Base-by-base conservation (phyloP, 2,888 invertebrate species). In the Mimumesa dahlbomi region DNA sequence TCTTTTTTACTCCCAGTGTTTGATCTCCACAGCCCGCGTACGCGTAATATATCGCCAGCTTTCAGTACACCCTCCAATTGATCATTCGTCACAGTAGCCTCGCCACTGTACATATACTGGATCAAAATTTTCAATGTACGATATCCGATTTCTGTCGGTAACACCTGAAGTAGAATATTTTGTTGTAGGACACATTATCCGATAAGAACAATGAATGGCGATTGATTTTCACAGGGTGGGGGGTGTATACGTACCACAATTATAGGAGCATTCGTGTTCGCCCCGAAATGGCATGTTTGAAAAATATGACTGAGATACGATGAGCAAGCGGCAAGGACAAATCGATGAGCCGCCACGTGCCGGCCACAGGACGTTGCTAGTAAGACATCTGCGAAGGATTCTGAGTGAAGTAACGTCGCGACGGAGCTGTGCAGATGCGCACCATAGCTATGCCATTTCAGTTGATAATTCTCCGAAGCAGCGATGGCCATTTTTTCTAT, bases 401-500 rank as follows among this genome's bases (percentile, higher is more conserved):
- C 95, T 84, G 94, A 95, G 67, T 94, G 93, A 14, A 94, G 92
- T 83, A 95, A 89, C 14, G 94, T 93, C 65, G 96, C 94, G 50
- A 96, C 94, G 71, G 95, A 95, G 53, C 94, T 93, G 90, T 96
- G 95, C 82, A 96, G 91, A 90, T 96, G 95, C 25, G 94, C 93
- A 83, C 94, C 93, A 91, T 95, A 96, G 77, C 95, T 95, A 90
- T 96, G 95, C 96, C 96, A 96, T 91, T 96, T 96, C 56, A 96
- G 91, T 90, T 96, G 96, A 89, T 96, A 96, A 83, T 95, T 96
- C 89, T 96, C 96, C 83, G 91, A 90, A 45, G 90, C 90, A 38
- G 90, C 88, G 71, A 90, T 89, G 29, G 91, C 91, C 91, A 92
- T 92, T 82, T 84, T 90, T 72, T 84, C 87, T 83, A 77, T 19